A percentile compares a stretch with the other conserved stretches of the same genome.
phyloP scores from a whole-genome alignment of 2,797 vertebrate genomes.

The Champsocephalus gunnari region DNA sequence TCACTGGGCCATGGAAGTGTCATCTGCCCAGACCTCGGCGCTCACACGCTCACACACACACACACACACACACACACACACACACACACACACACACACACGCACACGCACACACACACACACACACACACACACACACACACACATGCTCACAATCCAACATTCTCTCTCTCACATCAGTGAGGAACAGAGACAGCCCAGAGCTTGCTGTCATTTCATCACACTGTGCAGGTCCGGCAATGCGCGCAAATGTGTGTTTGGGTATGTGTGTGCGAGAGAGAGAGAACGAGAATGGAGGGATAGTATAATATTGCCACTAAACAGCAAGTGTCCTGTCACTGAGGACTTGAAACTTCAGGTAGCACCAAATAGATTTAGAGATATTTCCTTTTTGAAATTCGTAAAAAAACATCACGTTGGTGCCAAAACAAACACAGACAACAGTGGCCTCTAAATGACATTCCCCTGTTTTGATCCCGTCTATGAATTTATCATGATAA shows the following conservation, averaged over 20 bases:
- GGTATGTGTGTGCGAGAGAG: conserved; percentile 12
- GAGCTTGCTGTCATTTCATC: conserved; percentile 82
- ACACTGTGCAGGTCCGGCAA: conserved; percentile 75
- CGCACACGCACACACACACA: neutral
- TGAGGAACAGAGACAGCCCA: conserved; percentile 76
- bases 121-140: conserved; percentile 9
- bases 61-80: neutral
- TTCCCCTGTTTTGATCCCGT: conserved; percentile 38
- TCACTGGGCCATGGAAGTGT: conserved; percentile 81
- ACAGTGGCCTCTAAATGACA: conserved; percentile 23
- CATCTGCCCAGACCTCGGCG: conserved; percentile 75
- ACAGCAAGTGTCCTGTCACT: conserved; percentile 45
- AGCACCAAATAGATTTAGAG: conserved; percentile 19
- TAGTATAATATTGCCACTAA: conserved; percentile 48
- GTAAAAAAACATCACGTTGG: conserved; percentile 16
- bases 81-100: conserved; percentile 14
- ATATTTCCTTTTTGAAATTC: conserved; percentile 29
- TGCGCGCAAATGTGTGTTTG: neutral
- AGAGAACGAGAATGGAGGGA: conserved; percentile 5
- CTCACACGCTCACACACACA: conserved; percentile 21
- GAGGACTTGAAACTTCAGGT: conserved; percentile 78
- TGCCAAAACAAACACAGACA: conserved; percentile 25
- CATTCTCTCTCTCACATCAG: conserved; percentile 68
- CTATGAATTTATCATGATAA: conserved; percentile 58
- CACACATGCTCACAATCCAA: conserved; percentile 10